Evolutionary conservation across 2,113 vertebrate species (phyloP).

Genomic region (Rousettus leschenaultii): DNA sequence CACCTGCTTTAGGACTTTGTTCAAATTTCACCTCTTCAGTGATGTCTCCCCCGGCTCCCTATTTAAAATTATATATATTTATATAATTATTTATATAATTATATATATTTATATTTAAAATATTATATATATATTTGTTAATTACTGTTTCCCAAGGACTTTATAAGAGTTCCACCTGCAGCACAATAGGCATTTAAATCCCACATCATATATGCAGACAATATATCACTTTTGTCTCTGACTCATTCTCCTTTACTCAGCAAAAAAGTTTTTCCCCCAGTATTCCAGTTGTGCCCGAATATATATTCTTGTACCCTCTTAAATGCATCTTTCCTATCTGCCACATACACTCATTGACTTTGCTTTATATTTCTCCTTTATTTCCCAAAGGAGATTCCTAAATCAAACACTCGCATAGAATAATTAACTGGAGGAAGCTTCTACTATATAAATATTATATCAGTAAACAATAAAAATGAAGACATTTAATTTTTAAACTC

Average conservation of each 20-base stretch:
- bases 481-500: not conserved
- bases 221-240: not conserved
- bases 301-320: not conserved
- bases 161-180: not conserved
- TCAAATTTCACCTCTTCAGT: not conserved
- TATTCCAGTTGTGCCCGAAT: not conserved
- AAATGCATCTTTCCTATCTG: not conserved
- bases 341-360: not conserved
- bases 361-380: not conserved
- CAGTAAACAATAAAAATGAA: not conserved
- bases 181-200: not conserved
- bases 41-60: not conserved
- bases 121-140: not conserved
- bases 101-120: not conserved
- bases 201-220: not conserved
- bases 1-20: not conserved
- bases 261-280: not conserved
- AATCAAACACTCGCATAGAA: not conserved
- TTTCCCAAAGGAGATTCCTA: not conserved
- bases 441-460: not conserved
- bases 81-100: not conserved
- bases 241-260: not conserved
- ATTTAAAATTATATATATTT: not conserved
- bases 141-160: not conserved
- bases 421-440: not conserved